phyloP scores from a whole-genome alignment of 2,888 invertebrate genomes.

The Agriopis marginaria region DNA sequence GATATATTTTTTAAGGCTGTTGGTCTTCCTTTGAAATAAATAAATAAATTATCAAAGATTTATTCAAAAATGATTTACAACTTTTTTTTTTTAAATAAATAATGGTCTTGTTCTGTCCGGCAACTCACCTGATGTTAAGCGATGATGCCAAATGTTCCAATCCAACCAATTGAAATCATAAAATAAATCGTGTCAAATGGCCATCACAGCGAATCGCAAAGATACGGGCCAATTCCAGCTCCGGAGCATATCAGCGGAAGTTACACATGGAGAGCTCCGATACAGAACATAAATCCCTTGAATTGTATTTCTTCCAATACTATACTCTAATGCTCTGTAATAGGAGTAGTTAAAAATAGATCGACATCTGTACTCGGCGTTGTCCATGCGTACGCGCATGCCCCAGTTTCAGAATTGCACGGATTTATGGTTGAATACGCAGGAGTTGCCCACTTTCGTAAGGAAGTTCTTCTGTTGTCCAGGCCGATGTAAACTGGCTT shows the following conservation, averaged over 20 bases:
- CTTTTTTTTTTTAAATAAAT: no score
- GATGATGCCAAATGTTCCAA: neutral
- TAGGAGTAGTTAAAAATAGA: constrained; percentile 15
- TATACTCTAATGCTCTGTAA: constrained; percentile 13
- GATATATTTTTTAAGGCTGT: no score
- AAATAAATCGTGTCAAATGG: constrained; percentile 25
- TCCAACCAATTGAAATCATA: constrained; percentile 4
- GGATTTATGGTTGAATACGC: constrained; percentile 70
- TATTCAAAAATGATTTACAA: no score
- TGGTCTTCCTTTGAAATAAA: no score
- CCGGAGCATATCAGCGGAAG: constrained; percentile 53
- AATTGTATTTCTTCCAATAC: constrained; percentile 1
- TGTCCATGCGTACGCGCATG: constrained; percentile 52
- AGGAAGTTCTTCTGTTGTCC: constrained; percentile 26
- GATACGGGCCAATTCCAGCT: constrained; percentile 47
- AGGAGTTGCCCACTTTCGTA: constrained; percentile 51
- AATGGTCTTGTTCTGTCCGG: no score
- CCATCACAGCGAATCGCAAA: constrained; percentile 40
- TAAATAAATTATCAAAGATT: no score
- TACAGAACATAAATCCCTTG: constrained; percentile 9
- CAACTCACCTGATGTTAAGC: no score
- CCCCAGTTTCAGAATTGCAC: constrained; percentile 67
- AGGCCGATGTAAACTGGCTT: no score
- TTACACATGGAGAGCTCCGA: constrained; percentile 28
- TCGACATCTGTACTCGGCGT: constrained; percentile 24